Base-by-base conservation (phyloP, 2,113 vertebrate species). In the Thryonomys swinderianus region DNA sequence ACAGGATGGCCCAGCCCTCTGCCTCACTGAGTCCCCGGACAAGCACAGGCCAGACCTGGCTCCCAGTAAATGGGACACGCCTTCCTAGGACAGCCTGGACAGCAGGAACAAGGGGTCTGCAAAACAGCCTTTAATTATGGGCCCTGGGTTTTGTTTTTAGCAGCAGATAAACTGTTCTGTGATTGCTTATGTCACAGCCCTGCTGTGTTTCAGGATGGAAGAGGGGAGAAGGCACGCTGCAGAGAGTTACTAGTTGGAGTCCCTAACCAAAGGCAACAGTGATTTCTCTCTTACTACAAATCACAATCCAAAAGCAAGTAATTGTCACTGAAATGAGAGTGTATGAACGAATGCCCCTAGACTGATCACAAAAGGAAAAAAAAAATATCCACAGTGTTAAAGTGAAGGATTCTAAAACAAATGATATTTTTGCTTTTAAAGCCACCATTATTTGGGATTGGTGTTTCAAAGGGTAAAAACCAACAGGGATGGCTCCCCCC, bases 251-350 rank as follows among this genome's bases (percentile, higher is more conserved):
- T 62, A 48, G 57, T 42, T 85, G 32, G 79, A 59, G 55, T 95
- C 91, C 80, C 96, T 95, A 93, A 94, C 86, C 81, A 66, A 96
- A 98, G 97, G 97, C 96, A 95, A 91, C 94, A 48, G 95, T 95
- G 91, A 97, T 80, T 53, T 69, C 55, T 90, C 61, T 92, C 61
- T 79, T 32, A 91, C 48, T 57, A 90, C 71, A 88, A 90, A 91
- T 80, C 21, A 53, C 95, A 91, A 91, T 85, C 66, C 57, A 81
- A 57, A 84, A 34, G 42, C 20, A 14, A 82, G 71, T 18, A 14
- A 67, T 17, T 42, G 42, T 42, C 48, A 42, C 55, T 37, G 76
- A 95, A 85, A 69, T 53, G 51, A 93, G 67, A 27, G 17, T 21
- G 21, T 23, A 48, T 51, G 34, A 66, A 78, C 13, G 45, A 66